Base-by-base conservation (phyloP, 2,113 vertebrate species). In the Morone saxatilis region DNA sequence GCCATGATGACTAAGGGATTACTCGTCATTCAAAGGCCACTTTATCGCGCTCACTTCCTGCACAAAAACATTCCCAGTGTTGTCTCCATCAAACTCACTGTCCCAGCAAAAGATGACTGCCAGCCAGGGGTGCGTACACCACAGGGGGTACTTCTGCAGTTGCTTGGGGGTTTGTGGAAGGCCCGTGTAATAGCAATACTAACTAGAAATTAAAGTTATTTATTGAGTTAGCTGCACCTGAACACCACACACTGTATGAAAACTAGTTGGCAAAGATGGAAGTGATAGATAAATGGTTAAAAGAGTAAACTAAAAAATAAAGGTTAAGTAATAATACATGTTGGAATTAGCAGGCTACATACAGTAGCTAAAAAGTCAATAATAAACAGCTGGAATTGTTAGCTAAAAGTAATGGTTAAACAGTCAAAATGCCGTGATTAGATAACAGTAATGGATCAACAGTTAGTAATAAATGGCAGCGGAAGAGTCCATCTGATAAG, bases 21-120 rank as follows among this genome's bases (percentile, higher is more conserved):
- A 84, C 43, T 86, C 78, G 79, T 80, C 69, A 67, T 77, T 90
- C 81, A 88, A 88, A 90, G 89, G 80, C 51, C 70, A 86, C 76
- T 84, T 89, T 63, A 72, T 60, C 56, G 2, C 1, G 9, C 47
- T 78, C 76, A 38, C 73, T 74, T 85, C 81, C 69, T 25, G 54
- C 50, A 48, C 54, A 72, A 81, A 79, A 78, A 80, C 53, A 79
- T 50, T 61, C 48, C 69, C 22, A 54, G 14, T 48, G 68, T 31
- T 78, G 72, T 65, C 40, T 5, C 59, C 80, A 81, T 88, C 81
- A 86, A 79, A 81, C 61, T 65, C 47, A n/a, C 40, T 47, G 71
- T 72, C 71, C 67, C 38, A 20, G 65, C n/a, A 73, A 81, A 81
- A 69, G 62, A 76, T 19, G 41, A 71, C n/a, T 41, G 47, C 47